phyloP scores from a whole-genome alignment of 1,140 invertebrate genomes.

The Trialeurodes vaporariorum region DNA sequence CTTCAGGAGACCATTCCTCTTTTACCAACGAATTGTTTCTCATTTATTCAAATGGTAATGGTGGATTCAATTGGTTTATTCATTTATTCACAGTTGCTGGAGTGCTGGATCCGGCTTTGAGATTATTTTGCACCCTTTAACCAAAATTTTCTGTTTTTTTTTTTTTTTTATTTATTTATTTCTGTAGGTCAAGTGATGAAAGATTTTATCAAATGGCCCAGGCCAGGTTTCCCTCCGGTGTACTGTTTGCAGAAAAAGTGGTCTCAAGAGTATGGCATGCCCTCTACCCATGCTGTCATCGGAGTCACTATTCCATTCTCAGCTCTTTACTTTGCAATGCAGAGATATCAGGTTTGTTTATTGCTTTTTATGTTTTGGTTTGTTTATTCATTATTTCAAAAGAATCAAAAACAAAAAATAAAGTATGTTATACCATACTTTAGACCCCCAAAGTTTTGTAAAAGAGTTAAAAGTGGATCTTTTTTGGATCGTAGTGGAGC shows the following conservation, averaged over 20 bases:
- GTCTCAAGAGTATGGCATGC: constrained; percentile 85
- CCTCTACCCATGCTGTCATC: constrained; percentile 87
- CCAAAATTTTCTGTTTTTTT: constrained; percentile 1
- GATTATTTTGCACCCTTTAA: not conserved
- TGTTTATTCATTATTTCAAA: too few species aligned
- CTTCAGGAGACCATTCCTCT: not conserved
- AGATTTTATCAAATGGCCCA: constrained; percentile 72
- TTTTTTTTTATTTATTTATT: constrained; percentile 16
- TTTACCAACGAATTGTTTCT: too few species aligned
- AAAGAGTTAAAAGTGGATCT: too few species aligned
- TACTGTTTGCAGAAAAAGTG: constrained; percentile 71
- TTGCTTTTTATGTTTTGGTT: too few species aligned
- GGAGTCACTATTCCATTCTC: constrained; percentile 76
- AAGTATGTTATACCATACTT: too few species aligned
- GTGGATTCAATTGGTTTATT: not conserved
- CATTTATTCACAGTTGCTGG: not conserved
- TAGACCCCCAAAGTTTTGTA: too few species aligned
- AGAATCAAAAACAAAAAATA: too few species aligned
- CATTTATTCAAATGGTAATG: too few species aligned
- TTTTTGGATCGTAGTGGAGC: too few species aligned
- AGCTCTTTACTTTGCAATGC: constrained; percentile 61
- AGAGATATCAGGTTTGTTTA: constrained; percentile 68
- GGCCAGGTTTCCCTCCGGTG: constrained; percentile 69
- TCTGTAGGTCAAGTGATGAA: constrained; percentile 69
- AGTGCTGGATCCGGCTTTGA: too few species aligned